Conservation (phyloP, 1,140 invertebrate genomes). For the Panulirus ornatus region DNA sequence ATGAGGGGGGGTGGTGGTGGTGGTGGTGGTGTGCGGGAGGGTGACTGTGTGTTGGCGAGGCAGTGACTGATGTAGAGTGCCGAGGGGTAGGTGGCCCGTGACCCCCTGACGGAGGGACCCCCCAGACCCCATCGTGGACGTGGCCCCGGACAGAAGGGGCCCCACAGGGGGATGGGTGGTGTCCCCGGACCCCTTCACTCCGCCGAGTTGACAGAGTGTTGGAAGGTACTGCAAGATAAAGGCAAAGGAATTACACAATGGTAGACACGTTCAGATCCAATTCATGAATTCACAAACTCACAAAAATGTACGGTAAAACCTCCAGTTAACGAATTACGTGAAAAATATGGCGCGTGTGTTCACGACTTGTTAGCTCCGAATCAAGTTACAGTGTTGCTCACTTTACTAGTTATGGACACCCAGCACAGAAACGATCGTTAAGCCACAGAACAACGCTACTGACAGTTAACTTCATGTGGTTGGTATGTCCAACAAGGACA, state of each 20-base stretch:
- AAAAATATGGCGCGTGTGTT: too few relatives aligned
- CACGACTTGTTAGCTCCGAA: too few relatives aligned
- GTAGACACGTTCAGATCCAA: too few relatives aligned
- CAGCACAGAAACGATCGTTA: too few relatives aligned
- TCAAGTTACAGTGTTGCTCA: too few relatives aligned
- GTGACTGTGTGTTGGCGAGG: conserved; percentile 72
- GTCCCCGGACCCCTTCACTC: conserved; percentile 73
- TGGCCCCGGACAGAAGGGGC: conserved; percentile 73
- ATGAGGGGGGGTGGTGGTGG: conserved; percentile 73
- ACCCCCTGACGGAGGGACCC: conserved; percentile 73
- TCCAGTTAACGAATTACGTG: too few relatives aligned
- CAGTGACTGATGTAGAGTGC: conserved; percentile 74
- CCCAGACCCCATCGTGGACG: conserved; percentile 75
- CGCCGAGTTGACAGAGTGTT: conserved; percentile 73
- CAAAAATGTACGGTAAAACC: too few relatives aligned
- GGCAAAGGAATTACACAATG: not conserved
- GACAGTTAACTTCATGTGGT: too few relatives aligned
- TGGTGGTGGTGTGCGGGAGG: conserved; percentile 71
- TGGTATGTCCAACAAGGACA: too few relatives aligned
- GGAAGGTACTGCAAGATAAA: conserved; percentile 74
- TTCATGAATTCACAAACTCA: too few relatives aligned
- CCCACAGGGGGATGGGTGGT: conserved; percentile 71
- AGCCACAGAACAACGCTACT: too few relatives aligned
- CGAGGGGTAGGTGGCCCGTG: conserved; percentile 71
- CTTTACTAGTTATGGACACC: too few relatives aligned